phyloP scores from a whole-genome alignment of 2,888 invertebrate genomes.

The Protonemura montana region DNA sequence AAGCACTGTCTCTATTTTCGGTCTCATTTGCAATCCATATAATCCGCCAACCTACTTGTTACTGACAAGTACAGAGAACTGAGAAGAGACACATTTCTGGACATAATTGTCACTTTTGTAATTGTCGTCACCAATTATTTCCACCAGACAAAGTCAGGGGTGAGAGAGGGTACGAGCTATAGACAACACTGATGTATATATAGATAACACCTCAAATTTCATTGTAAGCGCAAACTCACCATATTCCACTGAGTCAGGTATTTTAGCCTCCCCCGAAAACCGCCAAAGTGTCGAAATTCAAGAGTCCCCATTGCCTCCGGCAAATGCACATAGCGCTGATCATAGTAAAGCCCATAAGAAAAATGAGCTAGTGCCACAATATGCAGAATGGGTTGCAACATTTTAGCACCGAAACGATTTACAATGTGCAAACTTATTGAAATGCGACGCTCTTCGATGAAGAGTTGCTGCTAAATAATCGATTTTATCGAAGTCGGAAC shows the following conservation, averaged over 20 bases:
- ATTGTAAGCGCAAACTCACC: constrained; percentile 17
- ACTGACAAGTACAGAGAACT: too few relatives aligned
- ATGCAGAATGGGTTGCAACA: neutral
- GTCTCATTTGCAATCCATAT: too few relatives aligned
- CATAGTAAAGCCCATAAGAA: constrained; percentile 52
- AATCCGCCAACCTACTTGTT: too few relatives aligned
- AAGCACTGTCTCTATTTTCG: too few relatives aligned
- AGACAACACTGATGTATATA: neutral
- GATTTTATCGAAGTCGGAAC: neutral
- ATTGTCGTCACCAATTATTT: too few relatives aligned
- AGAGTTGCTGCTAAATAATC: neutral
- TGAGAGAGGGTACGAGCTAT: too few relatives aligned
- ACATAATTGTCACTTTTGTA: too few relatives aligned
- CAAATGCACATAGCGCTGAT: constrained; percentile 50
- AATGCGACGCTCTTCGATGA: neutral
- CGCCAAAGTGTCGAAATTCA: constrained; percentile 24
- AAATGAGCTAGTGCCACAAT: constrained; percentile 48
- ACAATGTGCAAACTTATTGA: neutral
- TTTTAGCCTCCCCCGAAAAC: constrained; percentile 23
- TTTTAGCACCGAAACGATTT: neutral
- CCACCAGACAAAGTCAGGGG: too few relatives aligned
- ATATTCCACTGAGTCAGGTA: constrained; percentile 32
- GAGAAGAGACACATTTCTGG: too few relatives aligned
- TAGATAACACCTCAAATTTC: neutral
- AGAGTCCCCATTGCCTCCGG: constrained; percentile 39